Evolutionary conservation across 2,113 vertebrate species (phyloP).

Genomic region (Merops nubicus): DNA sequence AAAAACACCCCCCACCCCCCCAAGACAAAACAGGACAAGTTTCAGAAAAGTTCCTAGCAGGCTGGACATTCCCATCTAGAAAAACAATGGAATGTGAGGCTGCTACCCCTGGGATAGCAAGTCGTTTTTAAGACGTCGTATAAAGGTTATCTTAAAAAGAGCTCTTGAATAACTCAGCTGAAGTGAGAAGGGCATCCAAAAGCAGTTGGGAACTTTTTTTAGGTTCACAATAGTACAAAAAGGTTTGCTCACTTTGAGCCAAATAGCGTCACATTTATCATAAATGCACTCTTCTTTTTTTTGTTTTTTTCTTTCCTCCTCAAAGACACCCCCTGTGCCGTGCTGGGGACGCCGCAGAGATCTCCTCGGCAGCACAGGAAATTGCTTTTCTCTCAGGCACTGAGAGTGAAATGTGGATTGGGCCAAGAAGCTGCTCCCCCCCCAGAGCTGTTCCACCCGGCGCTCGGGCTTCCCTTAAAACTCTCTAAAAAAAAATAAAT

Average conservation of each 20-base stretch:
- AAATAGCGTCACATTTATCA: constrained; percentile 85
- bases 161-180: not conserved
- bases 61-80: constrained; percentile 26
- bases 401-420: constrained; percentile 66
- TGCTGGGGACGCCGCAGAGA: constrained; percentile 36
- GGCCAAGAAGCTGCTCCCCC: constrained; percentile 53
- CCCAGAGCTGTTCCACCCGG: no score
- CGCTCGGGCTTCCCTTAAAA: constrained; percentile 19
- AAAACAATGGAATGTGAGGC: constrained; percentile 59
- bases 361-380: constrained; percentile 47
- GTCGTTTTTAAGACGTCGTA: constrained; percentile 55
- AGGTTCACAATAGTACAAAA: constrained; percentile 74
- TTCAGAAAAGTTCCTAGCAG: constrained; percentile 18
- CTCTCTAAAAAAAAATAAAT: not conserved
- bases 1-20: not conserved
- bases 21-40: not conserved
- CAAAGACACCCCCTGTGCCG: constrained; percentile 71
- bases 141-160: constrained; percentile 49
- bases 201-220: constrained; percentile 52
- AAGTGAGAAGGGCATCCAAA: constrained; percentile 59
- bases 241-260: constrained; percentile 83
- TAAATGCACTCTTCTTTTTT: constrained; percentile 85
- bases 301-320: no score
- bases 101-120: constrained; percentile 27
- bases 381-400: constrained; percentile 55